phyloP scores from a whole-genome alignment of 2,113 vertebrate genomes.

The Pungitius pungitius region DNA sequence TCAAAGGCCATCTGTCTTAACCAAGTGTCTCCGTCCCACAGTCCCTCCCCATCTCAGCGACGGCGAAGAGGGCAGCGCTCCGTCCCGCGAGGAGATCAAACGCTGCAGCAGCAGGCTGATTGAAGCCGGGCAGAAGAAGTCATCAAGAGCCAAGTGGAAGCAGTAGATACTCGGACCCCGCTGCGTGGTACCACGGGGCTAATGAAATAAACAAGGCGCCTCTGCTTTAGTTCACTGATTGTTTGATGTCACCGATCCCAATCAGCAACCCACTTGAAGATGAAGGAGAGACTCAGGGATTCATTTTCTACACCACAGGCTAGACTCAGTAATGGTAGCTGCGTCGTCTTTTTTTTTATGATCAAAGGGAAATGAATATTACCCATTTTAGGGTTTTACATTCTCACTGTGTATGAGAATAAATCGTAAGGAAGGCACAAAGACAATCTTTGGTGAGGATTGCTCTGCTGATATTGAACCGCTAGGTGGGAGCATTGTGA shows the following conservation, averaged over 20 bases:
- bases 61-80: not conserved
- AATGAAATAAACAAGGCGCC: not conserved
- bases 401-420: not conserved
- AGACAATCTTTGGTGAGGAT: not conserved
- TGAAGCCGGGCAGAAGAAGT: not conserved
- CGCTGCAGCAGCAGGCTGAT: not conserved
- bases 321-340: not conserved
- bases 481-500: conserved; percentile 17
- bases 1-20: not conserved
- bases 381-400: not conserved
- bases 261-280: not conserved
- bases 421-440: not conserved
- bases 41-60: not conserved
- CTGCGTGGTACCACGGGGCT: not conserved
- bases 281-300: not conserved
- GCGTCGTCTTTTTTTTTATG: not conserved
- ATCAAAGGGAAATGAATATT: not conserved
- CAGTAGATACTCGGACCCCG: not conserved
- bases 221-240: not conserved
- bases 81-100: not conserved
- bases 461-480: not conserved
- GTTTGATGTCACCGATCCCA: not conserved
- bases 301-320: not conserved
- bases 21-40: not conserved
- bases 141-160: not conserved